Base-by-base conservation (phyloP, 2,113 vertebrate species). In the Lagopus leucura region DNA sequence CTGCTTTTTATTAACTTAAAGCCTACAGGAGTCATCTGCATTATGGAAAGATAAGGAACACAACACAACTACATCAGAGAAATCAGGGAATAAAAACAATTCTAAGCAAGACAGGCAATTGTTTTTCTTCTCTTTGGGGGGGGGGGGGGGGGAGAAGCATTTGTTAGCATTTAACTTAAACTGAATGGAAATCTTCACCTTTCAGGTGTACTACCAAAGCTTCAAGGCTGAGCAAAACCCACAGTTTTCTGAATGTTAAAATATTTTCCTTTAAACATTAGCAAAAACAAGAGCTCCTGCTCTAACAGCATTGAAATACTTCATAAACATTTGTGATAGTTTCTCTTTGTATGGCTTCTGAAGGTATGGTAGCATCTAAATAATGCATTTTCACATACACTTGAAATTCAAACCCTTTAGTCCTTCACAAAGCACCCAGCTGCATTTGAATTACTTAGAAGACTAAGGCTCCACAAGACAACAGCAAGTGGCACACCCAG, bases 401-500 rank as follows among this genome's bases (percentile, higher is more conserved):
- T 43, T 47, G 81, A 83, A 86, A 82, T 38, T 36, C 19, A 89
- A 38, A 34, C 38, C 34, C 38, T 71, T 28, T 32, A 55, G 60
- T 71, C 52, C 50, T 24, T 30, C 5, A 45, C 12, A 21, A 86
- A 55, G 19, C 47, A 78, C 40, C 13, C 32, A 88, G 3, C 69
- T 10, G 9, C 27, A 36, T 25, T 66, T 40, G 8, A 79, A 34
- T 90, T 82, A 38, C 4, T n/a, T 1, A 43, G 54, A 88, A 76
- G 27, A 36, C 50, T 48, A 16, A 69, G 73, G 43, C 8, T 72
- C 14, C n/a, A 30, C 16, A 40, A 85, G 48, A 28, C 34, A 42
- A 17, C 0, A 0, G 7, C 4, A 47, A 38, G 34, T 75, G 18
- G 47, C 7, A 72, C 24, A 21, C 2, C 21, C 1, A 42, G 19